Conservation (phyloP, 2,797 vertebrate species). For the Hemibagrus guttatus region DNA sequence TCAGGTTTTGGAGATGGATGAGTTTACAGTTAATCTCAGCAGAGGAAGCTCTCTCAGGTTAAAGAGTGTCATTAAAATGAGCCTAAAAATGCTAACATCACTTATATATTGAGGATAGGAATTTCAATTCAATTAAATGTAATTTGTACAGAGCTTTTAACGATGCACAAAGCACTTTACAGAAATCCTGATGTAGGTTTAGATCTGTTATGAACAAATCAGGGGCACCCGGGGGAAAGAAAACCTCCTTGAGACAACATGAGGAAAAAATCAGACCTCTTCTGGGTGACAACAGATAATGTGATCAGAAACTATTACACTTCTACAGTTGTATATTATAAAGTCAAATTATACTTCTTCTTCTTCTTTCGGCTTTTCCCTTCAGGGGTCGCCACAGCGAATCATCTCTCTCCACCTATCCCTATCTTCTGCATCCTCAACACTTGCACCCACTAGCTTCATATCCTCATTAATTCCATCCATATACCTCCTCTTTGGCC, state of each 20-base stretch:
- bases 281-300: not conserved
- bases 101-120: not conserved
- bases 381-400: too few species aligned
- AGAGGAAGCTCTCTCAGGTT: not conserved
- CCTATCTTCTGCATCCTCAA: too few species aligned
- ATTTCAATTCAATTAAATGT: not conserved
- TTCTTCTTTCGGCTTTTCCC: too few species aligned
- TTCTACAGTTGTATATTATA: not conserved
- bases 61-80: not conserved
- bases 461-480: too few species aligned
- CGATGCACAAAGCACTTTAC: not conserved
- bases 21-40: slow-evolving; percentile 8
- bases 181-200: not conserved
- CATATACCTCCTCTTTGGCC: too few species aligned
- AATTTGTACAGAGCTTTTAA: not conserved
- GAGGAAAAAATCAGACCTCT: not conserved
- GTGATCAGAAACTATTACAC: not conserved
- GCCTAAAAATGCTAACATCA: not conserved
- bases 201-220: not conserved
- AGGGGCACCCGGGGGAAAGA: not conserved
- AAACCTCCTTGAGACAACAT: not conserved
- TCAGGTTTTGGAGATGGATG: slow-evolving; percentile 3
- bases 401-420: too few species aligned
- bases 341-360: not conserved
- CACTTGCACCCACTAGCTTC: too few species aligned